Percentiles rank a stretch among this genome's conserved stretches.
These are phyloP conservation scores for Muscicapa comitata DNA, from an alignment of 2,797 vertebrate species.

Conservation along the genomic window DNA sequence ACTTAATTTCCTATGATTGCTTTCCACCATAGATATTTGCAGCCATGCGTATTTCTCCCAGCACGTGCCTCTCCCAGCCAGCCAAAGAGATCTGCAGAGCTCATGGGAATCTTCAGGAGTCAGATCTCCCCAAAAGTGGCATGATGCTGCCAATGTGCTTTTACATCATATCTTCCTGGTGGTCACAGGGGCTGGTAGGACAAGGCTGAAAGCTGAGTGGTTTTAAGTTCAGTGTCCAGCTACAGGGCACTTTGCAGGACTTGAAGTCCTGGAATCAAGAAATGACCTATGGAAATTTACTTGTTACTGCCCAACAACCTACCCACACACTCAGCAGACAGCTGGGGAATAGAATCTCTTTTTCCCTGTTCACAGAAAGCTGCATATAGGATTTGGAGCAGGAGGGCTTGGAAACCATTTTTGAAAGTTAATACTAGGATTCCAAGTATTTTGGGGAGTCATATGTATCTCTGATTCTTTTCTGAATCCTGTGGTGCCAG, in stretches of 20 bases:
- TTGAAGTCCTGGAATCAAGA: not conserved
- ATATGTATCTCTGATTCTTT: not conserved
- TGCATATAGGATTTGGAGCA: not conserved
- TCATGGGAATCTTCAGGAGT: not conserved
- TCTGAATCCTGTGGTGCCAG: not conserved
- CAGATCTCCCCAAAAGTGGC: not conserved
- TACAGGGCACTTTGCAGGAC: not conserved
- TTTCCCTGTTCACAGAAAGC: not conserved
- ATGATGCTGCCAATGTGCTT: not conserved
- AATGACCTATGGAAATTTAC: not conserved
- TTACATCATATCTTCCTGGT: not conserved
- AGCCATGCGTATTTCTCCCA: not conserved
- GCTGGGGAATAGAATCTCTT: not conserved
- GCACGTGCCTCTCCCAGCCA: not conserved
- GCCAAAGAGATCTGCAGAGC: not conserved
- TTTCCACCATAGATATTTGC: not conserved
- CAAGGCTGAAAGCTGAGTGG: not conserved
- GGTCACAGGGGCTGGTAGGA: not conserved
- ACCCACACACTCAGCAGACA: not conserved
- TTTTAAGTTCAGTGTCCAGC: not conserved
- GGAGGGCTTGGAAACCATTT: not conserved
- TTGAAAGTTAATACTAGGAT: not conserved
- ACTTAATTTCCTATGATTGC: not conserved
- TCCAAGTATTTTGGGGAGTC: not conserved
- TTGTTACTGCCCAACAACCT: not conserved